Percentiles rank a stretch among this genome's conserved stretches.
Conservation (phyloP, 2,113 vertebrate species). For the Nannobrachium achirus region DNA sequence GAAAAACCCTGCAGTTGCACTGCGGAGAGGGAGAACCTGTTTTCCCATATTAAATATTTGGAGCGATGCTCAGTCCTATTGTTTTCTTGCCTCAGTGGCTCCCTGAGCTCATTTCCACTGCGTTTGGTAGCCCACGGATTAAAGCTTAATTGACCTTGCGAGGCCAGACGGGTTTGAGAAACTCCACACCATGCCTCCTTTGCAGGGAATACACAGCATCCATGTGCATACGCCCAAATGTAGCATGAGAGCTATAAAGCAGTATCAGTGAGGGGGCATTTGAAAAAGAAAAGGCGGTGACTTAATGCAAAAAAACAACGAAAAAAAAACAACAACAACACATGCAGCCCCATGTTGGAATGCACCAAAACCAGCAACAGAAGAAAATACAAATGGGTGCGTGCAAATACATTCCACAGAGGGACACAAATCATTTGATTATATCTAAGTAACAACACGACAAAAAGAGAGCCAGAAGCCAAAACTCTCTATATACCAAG, state of each 20-base stretch:
- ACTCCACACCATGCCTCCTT: background rate
- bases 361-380: no score
- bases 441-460: no score
- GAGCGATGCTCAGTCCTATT: background rate
- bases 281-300: no score
- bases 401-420: no score
- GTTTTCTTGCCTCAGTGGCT: constrained; percentile 1
- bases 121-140: constrained; percentile 1
- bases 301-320: no score
- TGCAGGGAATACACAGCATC: background rate
- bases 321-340: no score
- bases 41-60: constrained; percentile 31
- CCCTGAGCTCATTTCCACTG: constrained; percentile 22
- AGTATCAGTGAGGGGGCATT: no score
- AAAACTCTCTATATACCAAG: no score
- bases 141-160: constrained; percentile 35
- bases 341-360: no score
- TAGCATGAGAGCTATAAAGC: constrained; percentile 33
- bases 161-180: constrained; percentile 18
- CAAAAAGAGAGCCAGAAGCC: no score
- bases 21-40: constrained; percentile 12
- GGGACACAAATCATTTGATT: no score
- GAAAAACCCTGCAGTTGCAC: background rate
- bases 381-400: no score
- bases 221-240: constrained; percentile 16